A percentile compares a stretch with the other conserved stretches of the same genome.
Evolutionary conservation across 2,113 vertebrate species (phyloP).

Genomic region (Dicentrarchus labrax): DNA sequence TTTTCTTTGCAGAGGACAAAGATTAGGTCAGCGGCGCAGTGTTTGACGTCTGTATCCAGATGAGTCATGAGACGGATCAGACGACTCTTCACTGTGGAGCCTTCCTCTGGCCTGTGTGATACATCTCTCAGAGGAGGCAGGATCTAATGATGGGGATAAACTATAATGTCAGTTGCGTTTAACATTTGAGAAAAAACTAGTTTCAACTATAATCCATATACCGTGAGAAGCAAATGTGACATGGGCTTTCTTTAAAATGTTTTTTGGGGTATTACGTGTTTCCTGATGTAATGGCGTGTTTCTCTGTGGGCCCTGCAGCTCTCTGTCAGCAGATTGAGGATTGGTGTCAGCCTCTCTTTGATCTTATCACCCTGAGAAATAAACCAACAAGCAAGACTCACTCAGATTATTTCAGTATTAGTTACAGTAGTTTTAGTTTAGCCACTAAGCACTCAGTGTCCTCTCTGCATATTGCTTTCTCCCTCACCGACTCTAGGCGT

Average conservation of each 20-base stretch:
- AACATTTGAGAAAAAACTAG: background rate
- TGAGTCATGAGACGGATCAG: slow-evolving; percentile 88
- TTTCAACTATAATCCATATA: background rate
- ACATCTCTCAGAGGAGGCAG: slow-evolving; percentile 84
- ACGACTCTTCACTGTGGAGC: slow-evolving; percentile 80
- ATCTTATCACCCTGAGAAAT: slow-evolving; percentile 80
- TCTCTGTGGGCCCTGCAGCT: slow-evolving; percentile 85
- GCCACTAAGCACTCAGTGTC: background rate
- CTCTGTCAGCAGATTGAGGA: slow-evolving; percentile 87
- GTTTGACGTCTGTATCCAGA: slow-evolving; percentile 87
- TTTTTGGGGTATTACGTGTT: slow-evolving; percentile 63
- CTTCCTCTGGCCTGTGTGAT: slow-evolving; percentile 81
- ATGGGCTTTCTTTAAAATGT: background rate
- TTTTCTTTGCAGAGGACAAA: slow-evolving; percentile 91
- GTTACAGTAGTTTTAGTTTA: background rate
- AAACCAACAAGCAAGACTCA: slow-evolving; percentile 5
- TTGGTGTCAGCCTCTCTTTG: slow-evolving; percentile 86
- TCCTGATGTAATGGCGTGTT: slow-evolving; percentile 84
- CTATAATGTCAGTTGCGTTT: background rate
- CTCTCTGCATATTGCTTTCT: background rate
- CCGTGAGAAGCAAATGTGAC: background rate
- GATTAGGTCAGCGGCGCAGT: slow-evolving; percentile 87
- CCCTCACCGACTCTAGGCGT: slow-evolving; percentile 78
- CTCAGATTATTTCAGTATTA: slow-evolving; percentile 1
- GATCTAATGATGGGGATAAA: slow-evolving; percentile 64